Percentiles rank a stretch among this genome's conserved stretches.
Evolutionary conservation across 2,797 vertebrate species (phyloP).

Genomic region (Sternarchorhynchus goeldii): DNA sequence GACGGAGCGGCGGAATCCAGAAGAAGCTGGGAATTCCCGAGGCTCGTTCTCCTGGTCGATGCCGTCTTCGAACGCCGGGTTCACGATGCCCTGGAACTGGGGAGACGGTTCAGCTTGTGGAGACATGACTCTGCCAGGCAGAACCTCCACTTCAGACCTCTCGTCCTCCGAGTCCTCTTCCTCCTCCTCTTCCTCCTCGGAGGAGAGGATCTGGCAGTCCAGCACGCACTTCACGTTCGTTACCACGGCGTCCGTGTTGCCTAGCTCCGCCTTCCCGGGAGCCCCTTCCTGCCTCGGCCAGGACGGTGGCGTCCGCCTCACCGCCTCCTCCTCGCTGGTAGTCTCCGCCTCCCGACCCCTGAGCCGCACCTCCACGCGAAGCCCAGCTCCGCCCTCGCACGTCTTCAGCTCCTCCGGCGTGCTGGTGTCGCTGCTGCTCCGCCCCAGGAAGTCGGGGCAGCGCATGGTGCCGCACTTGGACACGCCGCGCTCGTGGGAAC

Average conservation of each 20-base stretch:
- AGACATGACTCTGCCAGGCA: slow-evolving; percentile 67
- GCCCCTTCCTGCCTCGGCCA: slow-evolving; percentile 79
- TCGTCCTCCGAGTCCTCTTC: slow-evolving; percentile 96
- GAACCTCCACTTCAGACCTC: slow-evolving; percentile 91
- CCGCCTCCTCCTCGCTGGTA: slow-evolving; percentile 90
- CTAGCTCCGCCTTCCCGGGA: slow-evolving; percentile 62
- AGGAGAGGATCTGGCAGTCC: slow-evolving; percentile 87
- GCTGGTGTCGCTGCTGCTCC: slow-evolving; percentile 98
- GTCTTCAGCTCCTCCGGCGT: slow-evolving; percentile 96
- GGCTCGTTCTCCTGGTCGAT: slow-evolving; percentile 82
- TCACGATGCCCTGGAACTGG: slow-evolving; percentile 92
- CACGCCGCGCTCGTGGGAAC: slow-evolving; percentile 87
- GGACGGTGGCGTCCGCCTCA: slow-evolving; percentile 74
- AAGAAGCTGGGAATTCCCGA: slow-evolving; percentile 76
- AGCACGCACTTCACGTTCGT: slow-evolving; percentile 75
- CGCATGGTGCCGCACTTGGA: slow-evolving; percentile 95
- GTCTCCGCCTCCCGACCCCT: slow-evolving; percentile 81
- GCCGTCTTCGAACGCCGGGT: slow-evolving; percentile 92
- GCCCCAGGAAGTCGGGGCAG: slow-evolving; percentile 94
- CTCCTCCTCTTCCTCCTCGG: slow-evolving; percentile 90
- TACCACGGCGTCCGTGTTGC: slow-evolving; percentile 71
- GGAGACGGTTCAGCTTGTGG: slow-evolving; percentile 70
- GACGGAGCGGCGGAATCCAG: slow-evolving; percentile 89
- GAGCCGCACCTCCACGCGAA: slow-evolving; percentile 89
- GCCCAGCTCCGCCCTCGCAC: slow-evolving; percentile 85